A percentile compares a stretch with the other conserved stretches of the same genome.
Evolutionary conservation across 2,888 invertebrate species (phyloP).

Genomic region (Unio pictorum): DNA sequence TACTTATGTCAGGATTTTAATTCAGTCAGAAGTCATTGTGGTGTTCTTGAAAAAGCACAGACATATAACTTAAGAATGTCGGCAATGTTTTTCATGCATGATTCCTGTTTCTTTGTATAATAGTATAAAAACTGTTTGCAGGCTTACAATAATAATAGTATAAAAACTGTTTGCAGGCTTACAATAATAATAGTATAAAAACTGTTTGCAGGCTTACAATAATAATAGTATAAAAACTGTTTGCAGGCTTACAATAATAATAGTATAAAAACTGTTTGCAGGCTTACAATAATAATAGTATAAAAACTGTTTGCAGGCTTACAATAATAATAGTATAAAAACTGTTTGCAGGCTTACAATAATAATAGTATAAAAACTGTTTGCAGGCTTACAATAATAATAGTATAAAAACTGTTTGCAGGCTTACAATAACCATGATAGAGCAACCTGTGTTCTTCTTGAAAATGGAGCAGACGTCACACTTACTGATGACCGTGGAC

Average conservation of each 20-base stretch:
- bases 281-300: too few relatives aligned
- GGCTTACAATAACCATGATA: constrained; percentile 67
- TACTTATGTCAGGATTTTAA: too few relatives aligned
- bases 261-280: too few relatives aligned
- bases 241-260: constrained; percentile 67
- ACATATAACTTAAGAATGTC: too few relatives aligned
- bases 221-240: not conserved
- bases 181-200: too few relatives aligned
- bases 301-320: constrained; percentile 50
- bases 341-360: constrained; percentile 61
- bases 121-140: too few relatives aligned
- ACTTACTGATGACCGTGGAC: constrained; percentile 64
- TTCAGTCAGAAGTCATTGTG: too few relatives aligned
- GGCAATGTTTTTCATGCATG: too few relatives aligned
- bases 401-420: constrained; percentile 21
- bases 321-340: constrained; percentile 45
- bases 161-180: constrained; percentile 50
- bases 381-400: constrained; percentile 53
- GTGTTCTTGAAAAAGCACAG: too few relatives aligned
- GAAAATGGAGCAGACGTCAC: constrained; percentile 65
- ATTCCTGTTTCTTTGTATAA: too few relatives aligned
- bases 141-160: too few relatives aligned
- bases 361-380: constrained; percentile 22
- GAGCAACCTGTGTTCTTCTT: constrained; percentile 56
- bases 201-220: too few relatives aligned